These are phyloP conservation scores for Pogonognathellus flavescens DNA, from an alignment of 1,140 invertebrate genomes.

Conservation along the genomic window DNA sequence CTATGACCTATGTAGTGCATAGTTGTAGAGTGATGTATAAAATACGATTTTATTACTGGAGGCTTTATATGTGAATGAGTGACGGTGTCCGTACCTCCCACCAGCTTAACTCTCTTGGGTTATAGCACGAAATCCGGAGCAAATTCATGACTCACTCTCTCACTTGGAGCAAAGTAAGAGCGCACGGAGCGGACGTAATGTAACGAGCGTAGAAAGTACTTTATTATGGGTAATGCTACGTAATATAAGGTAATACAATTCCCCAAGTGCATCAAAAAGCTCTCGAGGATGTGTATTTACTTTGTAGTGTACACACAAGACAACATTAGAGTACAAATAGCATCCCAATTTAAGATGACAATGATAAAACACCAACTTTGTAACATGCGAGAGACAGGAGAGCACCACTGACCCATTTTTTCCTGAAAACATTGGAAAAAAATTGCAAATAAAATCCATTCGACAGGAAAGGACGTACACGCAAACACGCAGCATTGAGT, in stretches of 20 bases:
- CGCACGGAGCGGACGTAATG: not conserved
- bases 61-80: conserved; percentile 26
- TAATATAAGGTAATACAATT: not conserved
- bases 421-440: not conserved
- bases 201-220: not conserved
- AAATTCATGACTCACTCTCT: conserved; percentile 37
- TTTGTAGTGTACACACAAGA: conserved; percentile 11
- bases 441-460: conserved; percentile 29
- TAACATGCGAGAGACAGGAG: not conserved
- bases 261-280: conserved; percentile 28
- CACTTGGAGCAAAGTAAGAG: not conserved
- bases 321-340: conserved; percentile 30
- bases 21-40: no score
- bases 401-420: conserved; percentile 33
- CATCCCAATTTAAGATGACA: conserved; percentile 38
- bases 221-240: not conserved
- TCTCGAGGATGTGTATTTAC: conserved; percentile 17
- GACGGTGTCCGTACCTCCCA: conserved; percentile 46
- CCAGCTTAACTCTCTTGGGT: conserved; percentile 26
- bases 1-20: not conserved
- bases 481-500: not conserved
- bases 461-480: not conserved
- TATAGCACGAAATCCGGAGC: conserved; percentile 28
- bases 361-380: conserved; percentile 15
- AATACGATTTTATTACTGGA: not conserved